Percentiles rank a stretch among this genome's conserved stretches.
Conservation (phyloP, 2,113 vertebrate genomes). For the Rhabdomys dilectus region DNA sequence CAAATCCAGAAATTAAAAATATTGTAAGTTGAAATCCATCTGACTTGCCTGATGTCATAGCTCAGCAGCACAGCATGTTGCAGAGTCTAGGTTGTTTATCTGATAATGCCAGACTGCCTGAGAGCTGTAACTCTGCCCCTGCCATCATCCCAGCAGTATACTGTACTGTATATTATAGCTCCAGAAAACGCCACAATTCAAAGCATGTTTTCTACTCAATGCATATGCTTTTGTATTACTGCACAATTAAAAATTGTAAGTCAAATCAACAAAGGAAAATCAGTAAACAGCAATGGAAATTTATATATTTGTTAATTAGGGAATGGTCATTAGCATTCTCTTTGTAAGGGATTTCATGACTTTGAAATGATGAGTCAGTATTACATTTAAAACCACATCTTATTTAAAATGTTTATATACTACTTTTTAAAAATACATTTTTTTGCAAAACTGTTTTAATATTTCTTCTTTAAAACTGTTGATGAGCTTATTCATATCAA, state of each 20-base stretch:
- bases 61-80: not conserved
- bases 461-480: not conserved
- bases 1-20: not conserved
- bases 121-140: not conserved
- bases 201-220: not conserved
- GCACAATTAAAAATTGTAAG: not conserved
- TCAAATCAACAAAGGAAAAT: not conserved
- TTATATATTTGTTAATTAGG: not conserved
- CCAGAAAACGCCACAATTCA: not conserved
- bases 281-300: not conserved
- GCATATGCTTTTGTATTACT: not conserved
- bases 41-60: not conserved
- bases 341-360: not conserved
- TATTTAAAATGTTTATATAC: conserved; percentile 25
- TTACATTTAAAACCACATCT: not conserved
- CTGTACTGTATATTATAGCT: not conserved
- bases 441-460: not conserved
- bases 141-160: not conserved
- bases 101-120: not conserved
- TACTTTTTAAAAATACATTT: conserved; percentile 43
- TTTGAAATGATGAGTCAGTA: not conserved
- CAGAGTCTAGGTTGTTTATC: not conserved
- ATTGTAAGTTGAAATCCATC: not conserved
- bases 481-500: not conserved
- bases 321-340: not conserved